These are phyloP conservation scores for Momotus momota DNA, from an alignment of 2,797 vertebrate genomes.

Conservation along the genomic window DNA sequence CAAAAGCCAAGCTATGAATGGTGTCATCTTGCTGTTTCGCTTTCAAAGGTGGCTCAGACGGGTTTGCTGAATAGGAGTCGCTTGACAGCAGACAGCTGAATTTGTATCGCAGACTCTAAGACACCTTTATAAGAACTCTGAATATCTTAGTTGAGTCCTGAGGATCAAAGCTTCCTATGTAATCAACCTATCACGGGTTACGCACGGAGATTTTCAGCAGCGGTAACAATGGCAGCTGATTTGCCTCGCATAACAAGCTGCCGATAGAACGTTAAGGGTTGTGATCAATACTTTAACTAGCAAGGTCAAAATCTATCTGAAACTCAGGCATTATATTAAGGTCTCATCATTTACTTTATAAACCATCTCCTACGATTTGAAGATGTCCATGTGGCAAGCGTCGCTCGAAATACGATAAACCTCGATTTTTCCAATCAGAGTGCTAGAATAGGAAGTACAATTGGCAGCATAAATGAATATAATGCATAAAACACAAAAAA, in stretches of 20 bases:
- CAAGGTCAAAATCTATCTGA: conserved; percentile 8
- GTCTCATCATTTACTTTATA: conserved; percentile 36
- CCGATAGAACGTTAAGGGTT: neutral
- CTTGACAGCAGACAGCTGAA: conserved; percentile 66
- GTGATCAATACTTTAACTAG: conserved; percentile 50
- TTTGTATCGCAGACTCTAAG: conserved; percentile 56
- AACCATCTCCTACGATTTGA: conserved; percentile 18
- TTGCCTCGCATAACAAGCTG: neutral
- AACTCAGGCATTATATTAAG: neutral
- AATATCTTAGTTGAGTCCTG: conserved; percentile 63
- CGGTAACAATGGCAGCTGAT: conserved; percentile 19
- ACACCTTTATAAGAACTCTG: conserved; percentile 61
- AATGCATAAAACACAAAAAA: conserved; percentile 51
- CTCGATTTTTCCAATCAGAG: conserved; percentile 19
- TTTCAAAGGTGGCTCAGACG: conserved; percentile 63
- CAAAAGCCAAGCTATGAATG: conserved; percentile 52
- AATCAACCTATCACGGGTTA: neutral
- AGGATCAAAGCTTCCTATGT: conserved; percentile 47
- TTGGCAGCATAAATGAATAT: conserved; percentile 65
- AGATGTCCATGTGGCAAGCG: neutral
- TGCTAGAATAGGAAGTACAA: conserved; percentile 37
- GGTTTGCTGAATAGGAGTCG: conserved; percentile 59
- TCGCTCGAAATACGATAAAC: conserved; percentile 41
- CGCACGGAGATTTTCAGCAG: neutral
- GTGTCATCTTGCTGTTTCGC: conserved; percentile 69